Evolutionary conservation across 2,888 invertebrate species (phyloP), one percentile per base, ranked within the genome.

Genomic region (Metalampra italica): DNA sequence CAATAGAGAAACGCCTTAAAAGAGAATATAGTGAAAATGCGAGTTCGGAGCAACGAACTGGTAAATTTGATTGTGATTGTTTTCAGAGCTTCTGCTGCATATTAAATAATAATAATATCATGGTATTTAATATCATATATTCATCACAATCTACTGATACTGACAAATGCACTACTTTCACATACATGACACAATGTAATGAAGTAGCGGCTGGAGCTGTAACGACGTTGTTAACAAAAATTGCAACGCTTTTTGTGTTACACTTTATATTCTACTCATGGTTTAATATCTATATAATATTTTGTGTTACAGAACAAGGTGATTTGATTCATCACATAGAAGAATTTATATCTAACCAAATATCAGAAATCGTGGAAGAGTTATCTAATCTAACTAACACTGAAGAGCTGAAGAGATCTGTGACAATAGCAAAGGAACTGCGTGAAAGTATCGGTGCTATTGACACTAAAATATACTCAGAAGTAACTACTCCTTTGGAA

Each of bases 321-420:
- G 45, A 13, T 9, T 52, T 74, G 9, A 51, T 68, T 32, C 56
- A 62, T 29, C 69, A 67, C 22, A 65, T 75, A 22, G 59, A 68
- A 32, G 61, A 65, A 29, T 67, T 72, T 42, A 54, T 60, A 45
- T 68, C 68, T 3, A 51, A 56, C 12, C 58, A 65, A 45, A 49
- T 66, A 15, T 43, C 55, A 11, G 58, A 60, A 46, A 39, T 60
- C 11, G 57, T 73, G 5, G 50, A 63, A 15, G 50, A 58, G 9
- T 52, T 70, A 49, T 53, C 64, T 7, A 40, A 30, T 9, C 7
- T 61, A 5, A 53, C 54, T n/a, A 56, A 66, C 9, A 50, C 51
- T 1, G 55, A 62, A 11, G 60, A 65, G 44, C 45, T 74, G 11
- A 68, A 69, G 46, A 57, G 62, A 52, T 56, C 58, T 3, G 49